Base-by-base conservation (phyloP, 2,888 invertebrate genomes). In the Argyresthia albistria region DNA sequence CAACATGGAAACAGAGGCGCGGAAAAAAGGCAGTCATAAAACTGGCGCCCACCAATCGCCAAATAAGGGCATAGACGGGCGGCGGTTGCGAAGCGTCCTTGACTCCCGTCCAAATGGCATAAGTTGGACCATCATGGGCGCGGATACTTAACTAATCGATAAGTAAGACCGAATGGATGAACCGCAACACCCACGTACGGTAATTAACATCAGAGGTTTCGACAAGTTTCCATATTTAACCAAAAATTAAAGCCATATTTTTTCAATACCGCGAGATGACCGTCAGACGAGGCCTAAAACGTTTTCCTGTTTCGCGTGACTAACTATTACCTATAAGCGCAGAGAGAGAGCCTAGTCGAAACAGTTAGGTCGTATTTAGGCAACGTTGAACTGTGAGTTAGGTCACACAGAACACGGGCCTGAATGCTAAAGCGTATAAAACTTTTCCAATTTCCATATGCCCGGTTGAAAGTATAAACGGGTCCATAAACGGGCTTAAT, bases 51-150 rank as follows among this genome's bases (percentile, higher is more conserved):
- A 84, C 84, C 83, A 81, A 83, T 82, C 71, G 73, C 82, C 83
- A 80, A 87, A 87, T 84, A 86, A 83, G 87, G 87, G 76, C 37
- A 47, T 39, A 48, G 48, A 9, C 36, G 39, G 69, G 58, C 62
- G 61, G 59, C 76, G 78, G 71, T 70, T 79, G 80, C 77, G 76
- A 25, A 72, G 62, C 78, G 87, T 80, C 87, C 87, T 87, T 86
- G 87, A 87, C 80, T 82, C 80, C 79, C 78, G 67, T 83, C 87
- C 86, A 86, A 87, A 87, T 80, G 84, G 86, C 84, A 86, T 78
- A 84, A 84, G 82, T 83, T 83, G 77, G 84, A 76, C 84, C 80
- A 86, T 83, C 80, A 86, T 83, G 81, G 84, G 81, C 78, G 83
- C 82, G 84, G 77, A 80, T 69, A 82, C 78, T 79, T 76, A 71